Evolutionary conservation across 2,797 vertebrate genomes (phyloP).

Genomic region (Eospalax fontanierii): DNA sequence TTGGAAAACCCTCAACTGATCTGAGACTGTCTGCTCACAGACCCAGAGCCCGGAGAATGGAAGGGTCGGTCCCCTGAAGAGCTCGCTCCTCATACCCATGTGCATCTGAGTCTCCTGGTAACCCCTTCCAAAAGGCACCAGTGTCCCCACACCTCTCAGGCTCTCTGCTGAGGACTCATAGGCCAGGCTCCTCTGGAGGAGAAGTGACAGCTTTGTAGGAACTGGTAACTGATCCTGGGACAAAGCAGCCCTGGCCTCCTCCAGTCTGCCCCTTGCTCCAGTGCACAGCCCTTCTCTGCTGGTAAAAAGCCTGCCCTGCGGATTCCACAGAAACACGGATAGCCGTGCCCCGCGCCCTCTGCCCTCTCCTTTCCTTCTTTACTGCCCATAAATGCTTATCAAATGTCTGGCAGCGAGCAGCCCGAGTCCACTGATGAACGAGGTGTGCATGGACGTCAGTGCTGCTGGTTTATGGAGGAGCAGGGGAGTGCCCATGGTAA

Average conservation of each 20-base stretch:
- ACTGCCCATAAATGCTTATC: too few relatives aligned
- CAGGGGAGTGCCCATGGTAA: not conserved
- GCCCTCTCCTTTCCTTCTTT: not conserved
- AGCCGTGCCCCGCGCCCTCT: not conserved
- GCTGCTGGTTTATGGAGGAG: not conserved
- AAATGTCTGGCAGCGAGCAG: too few relatives aligned
- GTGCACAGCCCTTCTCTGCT: not conserved
- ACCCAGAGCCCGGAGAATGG: not conserved
- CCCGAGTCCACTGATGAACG: not conserved
- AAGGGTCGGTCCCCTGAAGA: too few relatives aligned
- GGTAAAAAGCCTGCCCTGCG: too few relatives aligned
- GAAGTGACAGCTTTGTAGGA: not conserved
- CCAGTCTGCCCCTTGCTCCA: not conserved
- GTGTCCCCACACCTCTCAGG: not conserved
- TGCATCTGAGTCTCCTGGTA: not conserved
- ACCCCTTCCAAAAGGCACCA: not conserved
- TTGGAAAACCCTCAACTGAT: too few relatives aligned
- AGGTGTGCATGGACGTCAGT: not conserved
- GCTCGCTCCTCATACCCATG: rapidly evolving
- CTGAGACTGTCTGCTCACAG: not conserved
- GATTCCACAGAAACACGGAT: not conserved
- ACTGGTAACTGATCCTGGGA: not conserved
- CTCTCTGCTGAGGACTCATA: not conserved
- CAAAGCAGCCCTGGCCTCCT: not conserved
- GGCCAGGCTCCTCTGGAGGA: not conserved